phyloP scores from a whole-genome alignment of 2,888 invertebrate genomes.

The Vannuccia rotundouncinata region DNA sequence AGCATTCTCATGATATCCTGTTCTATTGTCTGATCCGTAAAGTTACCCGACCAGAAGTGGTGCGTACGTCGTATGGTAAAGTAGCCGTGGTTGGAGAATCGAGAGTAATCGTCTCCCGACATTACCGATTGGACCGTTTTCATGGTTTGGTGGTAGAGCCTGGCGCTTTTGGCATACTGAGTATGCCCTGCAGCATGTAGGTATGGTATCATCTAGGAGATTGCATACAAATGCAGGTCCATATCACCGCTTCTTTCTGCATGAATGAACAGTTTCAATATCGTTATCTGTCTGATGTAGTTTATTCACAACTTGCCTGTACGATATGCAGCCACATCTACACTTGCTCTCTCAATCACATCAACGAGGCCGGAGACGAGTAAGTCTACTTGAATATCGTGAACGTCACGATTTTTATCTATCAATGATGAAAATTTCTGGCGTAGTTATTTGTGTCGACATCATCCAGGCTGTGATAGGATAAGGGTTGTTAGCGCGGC shows the following conservation, averaged over 20 bases:
- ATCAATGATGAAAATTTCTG: slow-evolving; percentile 17
- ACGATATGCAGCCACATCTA: slow-evolving; percentile 19
- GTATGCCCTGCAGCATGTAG: slow-evolving; percentile 32
- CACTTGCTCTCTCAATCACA: slow-evolving; percentile 10
- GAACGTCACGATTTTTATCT: slow-evolving; percentile 16
- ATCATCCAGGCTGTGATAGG: slow-evolving; percentile 24
- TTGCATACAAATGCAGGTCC: slow-evolving; percentile 16
- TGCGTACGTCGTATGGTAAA: slow-evolving; percentile 23
- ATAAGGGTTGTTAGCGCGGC: slow-evolving; percentile 10
- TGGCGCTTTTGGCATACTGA: slow-evolving; percentile 25
- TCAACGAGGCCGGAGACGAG: slow-evolving; percentile 2
- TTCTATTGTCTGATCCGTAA: slow-evolving; percentile 23
- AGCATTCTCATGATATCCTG: slow-evolving; percentile 15
- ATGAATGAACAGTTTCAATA: slow-evolving; percentile 23
- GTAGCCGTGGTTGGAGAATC: slow-evolving; percentile 20
- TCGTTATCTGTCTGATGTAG: slow-evolving; percentile 8
- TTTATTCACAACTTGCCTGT: slow-evolving; percentile 23
- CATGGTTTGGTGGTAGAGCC: slow-evolving; percentile 19
- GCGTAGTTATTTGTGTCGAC: background rate
- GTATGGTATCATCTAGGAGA: slow-evolving; percentile 27
- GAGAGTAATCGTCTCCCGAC: slow-evolving; percentile 16
- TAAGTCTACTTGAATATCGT: slow-evolving; percentile 23
- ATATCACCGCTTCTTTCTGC: slow-evolving; percentile 5
- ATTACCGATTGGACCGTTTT: slow-evolving; percentile 23
- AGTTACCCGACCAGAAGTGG: slow-evolving; percentile 26